Evolutionary conservation across 2,888 invertebrate species (phyloP), one percentile per base, ranked within the genome.

Genomic region (Dryococelus australis): DNA sequence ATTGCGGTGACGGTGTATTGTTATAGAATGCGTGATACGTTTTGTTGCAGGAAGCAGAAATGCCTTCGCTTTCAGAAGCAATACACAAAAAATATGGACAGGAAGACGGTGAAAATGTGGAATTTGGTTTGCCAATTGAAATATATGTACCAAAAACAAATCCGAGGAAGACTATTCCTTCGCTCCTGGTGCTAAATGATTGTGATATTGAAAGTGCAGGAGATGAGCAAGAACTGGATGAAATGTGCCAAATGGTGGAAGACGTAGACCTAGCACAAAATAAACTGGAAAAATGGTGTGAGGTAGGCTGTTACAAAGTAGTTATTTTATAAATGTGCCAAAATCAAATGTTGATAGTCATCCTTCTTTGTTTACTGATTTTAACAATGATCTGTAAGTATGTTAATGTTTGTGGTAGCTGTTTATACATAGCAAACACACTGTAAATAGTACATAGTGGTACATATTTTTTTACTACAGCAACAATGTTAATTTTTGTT

Each of bases 261-360:
- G 99, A 99, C 92, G 94, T 99, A 90, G 99, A 99, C 92, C 94
- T 99, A 90, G 98, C 98, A 80, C 97, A 98, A 92, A 99, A 99
- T 92, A 96, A 97, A 92, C 94, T 99, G 35, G 95, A 95, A 88
- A 90, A 97, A 91, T 98, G 98, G 98, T 94, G 95, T 90, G 98
- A 99, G 94, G 97, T 97, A 93, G 92, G 91, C 88, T 80, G 51
- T 51, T 51, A 20, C 8, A 51, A 35, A 35, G 35, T 35, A 35
- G 35, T 35, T 35, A 35, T 35, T 35, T 35, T 35, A 35, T 35
- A 35, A 35, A 35, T 35, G 35, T 35, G 35, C 35, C 4, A 35
- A 35, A 35, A 35, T 35, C 4, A 35, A 35, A 35, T 35, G 35
- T 35, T 35, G 35, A 35, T 35, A 35, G 35, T 35, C 35, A 35